Base-by-base conservation (phyloP, 2,888 invertebrate genomes). In the Zonitis immaculata region DNA sequence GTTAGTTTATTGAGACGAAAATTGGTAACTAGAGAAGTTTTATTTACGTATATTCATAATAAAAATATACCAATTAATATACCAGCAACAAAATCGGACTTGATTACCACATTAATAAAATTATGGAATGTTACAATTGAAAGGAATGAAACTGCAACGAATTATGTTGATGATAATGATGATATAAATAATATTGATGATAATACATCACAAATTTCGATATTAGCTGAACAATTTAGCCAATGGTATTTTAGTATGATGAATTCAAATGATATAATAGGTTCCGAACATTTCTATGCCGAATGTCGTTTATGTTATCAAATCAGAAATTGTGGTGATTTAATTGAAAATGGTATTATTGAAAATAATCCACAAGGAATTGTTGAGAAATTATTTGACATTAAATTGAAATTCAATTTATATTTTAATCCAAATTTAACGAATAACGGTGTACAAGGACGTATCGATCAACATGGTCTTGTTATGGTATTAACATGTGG, bases 401-500 rank as follows among this genome's bases (percentile, higher is more conserved):
- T 76, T 0, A 77, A 76, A 55, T 52, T 65, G 2, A 72, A 78
- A 42, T 76, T 80, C 62, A 73, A 76, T 42, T 72, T 83, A 39
- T 76, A 71, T 60, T 85, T 86, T 61, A 83, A 84, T 72, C 83
- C 84, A 0, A 86, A 85, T 70, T 64, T 82, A 25, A 71, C 77
- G 1, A 69, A 73, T 49, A 79, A 80, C 11, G 86, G 86, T 4
- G 76, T 83, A 1, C 77, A 78, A 61, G 83, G 82, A 3, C 77
- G 78, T 56, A 77, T 80, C 57, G 80, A 84, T 68, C 76, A 79
- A 0, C 84, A 86, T 67, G 87, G 87, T 1, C 70, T 85, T 42
- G 81, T 83, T 1, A 66, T 82, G 44, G 79, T 87, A 7, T 66
- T 83, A 44, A 79, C 77, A 1, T 84, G 84, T 72, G 87, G 87